These are phyloP conservation scores for Onychostruthus taczanowskii DNA, from an alignment of 2,113 vertebrate genomes.

Conservation along the genomic window DNA sequence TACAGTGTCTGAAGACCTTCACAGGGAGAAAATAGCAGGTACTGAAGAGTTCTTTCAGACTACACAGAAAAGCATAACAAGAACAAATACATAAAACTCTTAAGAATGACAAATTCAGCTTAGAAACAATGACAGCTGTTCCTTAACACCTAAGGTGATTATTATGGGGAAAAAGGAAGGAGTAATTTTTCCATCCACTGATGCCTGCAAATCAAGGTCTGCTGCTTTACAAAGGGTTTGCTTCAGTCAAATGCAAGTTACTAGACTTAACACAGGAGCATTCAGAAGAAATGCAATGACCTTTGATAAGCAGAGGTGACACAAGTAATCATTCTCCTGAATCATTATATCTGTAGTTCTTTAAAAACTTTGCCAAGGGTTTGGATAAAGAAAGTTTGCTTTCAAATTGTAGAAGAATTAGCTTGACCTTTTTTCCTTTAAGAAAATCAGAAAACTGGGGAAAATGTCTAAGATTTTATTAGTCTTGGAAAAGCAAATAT, in stretches of 20 bases:
- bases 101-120: background rate
- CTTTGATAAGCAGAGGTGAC: background rate
- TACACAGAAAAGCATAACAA: background rate
- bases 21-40: constrained; percentile 6
- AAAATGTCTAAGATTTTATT: background rate
- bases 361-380: background rate
- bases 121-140: background rate
- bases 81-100: background rate
- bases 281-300: background rate
- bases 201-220: background rate
- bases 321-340: background rate
- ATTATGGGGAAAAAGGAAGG: background rate
- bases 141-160: background rate
- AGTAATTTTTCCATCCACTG: background rate
- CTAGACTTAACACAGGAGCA: background rate
- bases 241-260: background rate
- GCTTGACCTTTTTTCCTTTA: background rate
- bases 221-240: background rate
- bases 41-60: constrained; percentile 1
- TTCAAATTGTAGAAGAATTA: background rate
- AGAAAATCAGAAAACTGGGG: background rate
- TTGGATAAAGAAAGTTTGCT: background rate
- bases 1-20: background rate
- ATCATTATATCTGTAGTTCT: background rate
- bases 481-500: background rate